Conservation (phyloP, 2,797 vertebrate genomes). For the Orestias chungarensis region DNA sequence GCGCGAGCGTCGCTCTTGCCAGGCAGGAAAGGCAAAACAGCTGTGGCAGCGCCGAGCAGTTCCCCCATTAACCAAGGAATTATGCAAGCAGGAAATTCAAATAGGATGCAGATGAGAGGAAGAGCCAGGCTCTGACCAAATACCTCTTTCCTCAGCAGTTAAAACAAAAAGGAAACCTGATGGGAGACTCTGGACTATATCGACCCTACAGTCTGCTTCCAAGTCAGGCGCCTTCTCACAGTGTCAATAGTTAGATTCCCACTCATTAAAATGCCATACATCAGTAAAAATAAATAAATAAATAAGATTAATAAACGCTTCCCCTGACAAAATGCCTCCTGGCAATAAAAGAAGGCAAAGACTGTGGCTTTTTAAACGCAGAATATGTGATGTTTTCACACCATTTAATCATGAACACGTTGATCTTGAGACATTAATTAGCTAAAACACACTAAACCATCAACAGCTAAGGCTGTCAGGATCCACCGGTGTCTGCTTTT, state of each 20-base stretch:
- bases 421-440: conserved; percentile 49
- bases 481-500: conserved; percentile 17
- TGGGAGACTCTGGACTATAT: conserved; percentile 22
- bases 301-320: conserved; percentile 41
- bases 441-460: conserved; percentile 39
- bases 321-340: conserved; percentile 39
- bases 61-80: conserved; percentile 70
- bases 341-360: conserved; percentile 24
- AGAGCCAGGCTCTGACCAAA: conserved; percentile 54
- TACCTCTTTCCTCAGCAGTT: conserved; percentile 23
- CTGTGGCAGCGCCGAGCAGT: conserved; percentile 62
- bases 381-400: conserved; percentile 52
- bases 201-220: conserved; percentile 24
- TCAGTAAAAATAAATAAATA: conserved; percentile 35
- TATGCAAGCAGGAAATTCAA: conserved; percentile 80
- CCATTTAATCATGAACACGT: conserved; percentile 50
- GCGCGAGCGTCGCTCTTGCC: conserved; percentile 40
- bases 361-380: conserved; percentile 44
- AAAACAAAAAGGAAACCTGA: conserved; percentile 20
- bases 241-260: conserved; percentile 34
- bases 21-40: conserved; percentile 70
- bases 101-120: conserved; percentile 76
- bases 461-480: conserved; percentile 19
- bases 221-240: conserved; percentile 23
- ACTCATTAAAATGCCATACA: conserved; percentile 18